These are phyloP conservation scores for Urosaurus nigricauda DNA, from an alignment of 2,797 vertebrate genomes.

Conservation along the genomic window DNA sequence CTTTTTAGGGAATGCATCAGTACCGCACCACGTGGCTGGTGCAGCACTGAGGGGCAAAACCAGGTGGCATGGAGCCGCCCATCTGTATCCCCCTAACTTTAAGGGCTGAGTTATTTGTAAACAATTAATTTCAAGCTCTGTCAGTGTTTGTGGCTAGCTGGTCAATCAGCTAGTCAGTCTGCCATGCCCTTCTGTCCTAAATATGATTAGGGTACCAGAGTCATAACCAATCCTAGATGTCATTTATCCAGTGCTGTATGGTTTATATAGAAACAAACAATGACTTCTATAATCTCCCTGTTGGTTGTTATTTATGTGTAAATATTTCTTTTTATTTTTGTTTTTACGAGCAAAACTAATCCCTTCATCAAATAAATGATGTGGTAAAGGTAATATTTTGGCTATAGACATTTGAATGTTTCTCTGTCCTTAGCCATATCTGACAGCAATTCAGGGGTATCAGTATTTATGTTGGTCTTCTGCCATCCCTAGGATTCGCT, in stretches of 20 bases:
- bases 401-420: slow-evolving; percentile 24
- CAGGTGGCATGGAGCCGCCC: too few species aligned
- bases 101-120: too few species aligned
- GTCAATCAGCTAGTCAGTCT: too few species aligned
- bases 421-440: slow-evolving; percentile 18
- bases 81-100: too few species aligned
- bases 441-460: slow-evolving; percentile 22
- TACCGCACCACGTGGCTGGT: too few species aligned
- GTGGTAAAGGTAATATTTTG: slow-evolving; percentile 42
- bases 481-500: slow-evolving; percentile 2
- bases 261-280: neutral
- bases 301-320: slow-evolving; percentile 22
- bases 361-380: slow-evolving; percentile 46
- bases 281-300: slow-evolving; percentile 27
- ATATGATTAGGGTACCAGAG: neutral
- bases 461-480: slow-evolving; percentile 25
- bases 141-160: too few species aligned
- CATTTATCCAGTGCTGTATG: neutral
- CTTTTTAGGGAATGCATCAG: too few species aligned
- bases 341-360: slow-evolving; percentile 40
- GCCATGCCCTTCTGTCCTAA: neutral
- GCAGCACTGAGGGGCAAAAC: too few species aligned
- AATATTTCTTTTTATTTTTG: slow-evolving; percentile 26
- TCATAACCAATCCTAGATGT: neutral
- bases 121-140: too few species aligned